These are phyloP conservation scores for Esox lucius DNA, from an alignment of 2,797 vertebrate species.

Conservation along the genomic window DNA sequence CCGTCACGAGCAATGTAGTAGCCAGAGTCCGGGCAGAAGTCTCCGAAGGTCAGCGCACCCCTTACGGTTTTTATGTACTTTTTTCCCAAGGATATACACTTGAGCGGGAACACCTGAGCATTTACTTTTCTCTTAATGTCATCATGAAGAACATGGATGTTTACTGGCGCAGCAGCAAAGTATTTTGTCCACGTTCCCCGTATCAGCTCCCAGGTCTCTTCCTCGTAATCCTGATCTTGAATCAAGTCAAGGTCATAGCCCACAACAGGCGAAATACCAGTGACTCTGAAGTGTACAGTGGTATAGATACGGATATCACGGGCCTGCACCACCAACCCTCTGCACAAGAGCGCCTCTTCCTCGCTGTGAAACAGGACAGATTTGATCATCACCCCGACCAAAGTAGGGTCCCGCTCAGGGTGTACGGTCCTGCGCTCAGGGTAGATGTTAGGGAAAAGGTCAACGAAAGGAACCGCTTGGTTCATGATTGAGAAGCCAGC, in stretches of 20 bases:
- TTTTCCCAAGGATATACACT: background rate
- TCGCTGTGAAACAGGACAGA: slow-evolving; percentile 10
- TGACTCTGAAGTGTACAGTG: slow-evolving; percentile 8
- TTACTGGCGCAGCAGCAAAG: background rate
- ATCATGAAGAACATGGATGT: background rate
- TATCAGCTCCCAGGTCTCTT: no score
- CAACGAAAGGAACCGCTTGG: background rate
- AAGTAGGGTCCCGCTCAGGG: background rate
- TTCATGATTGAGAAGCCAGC: background rate
- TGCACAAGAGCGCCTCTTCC: slow-evolving; percentile 17
- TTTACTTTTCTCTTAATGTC: slow-evolving; percentile 20
- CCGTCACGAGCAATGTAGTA: slow-evolving; percentile 1
- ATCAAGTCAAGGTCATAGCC: slow-evolving; percentile 23
- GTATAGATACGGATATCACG: background rate
- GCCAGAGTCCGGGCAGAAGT: no score
- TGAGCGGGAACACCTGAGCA: slow-evolving; percentile 7
- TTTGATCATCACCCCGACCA: slow-evolving; percentile 24
- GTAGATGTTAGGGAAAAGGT: slow-evolving; percentile 11
- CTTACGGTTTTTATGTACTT: background rate
- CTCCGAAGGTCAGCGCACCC: slow-evolving; percentile 7
- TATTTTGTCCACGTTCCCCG: background rate
- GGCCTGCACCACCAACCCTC: slow-evolving; percentile 16
- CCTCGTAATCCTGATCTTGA: background rate
- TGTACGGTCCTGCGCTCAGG: slow-evolving; percentile 8
- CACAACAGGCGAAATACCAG: background rate